Evolutionary conservation across 2,888 invertebrate species (phyloP), one percentile per base, ranked within the genome.

Genomic region (Dascillus cervinus): DNA sequence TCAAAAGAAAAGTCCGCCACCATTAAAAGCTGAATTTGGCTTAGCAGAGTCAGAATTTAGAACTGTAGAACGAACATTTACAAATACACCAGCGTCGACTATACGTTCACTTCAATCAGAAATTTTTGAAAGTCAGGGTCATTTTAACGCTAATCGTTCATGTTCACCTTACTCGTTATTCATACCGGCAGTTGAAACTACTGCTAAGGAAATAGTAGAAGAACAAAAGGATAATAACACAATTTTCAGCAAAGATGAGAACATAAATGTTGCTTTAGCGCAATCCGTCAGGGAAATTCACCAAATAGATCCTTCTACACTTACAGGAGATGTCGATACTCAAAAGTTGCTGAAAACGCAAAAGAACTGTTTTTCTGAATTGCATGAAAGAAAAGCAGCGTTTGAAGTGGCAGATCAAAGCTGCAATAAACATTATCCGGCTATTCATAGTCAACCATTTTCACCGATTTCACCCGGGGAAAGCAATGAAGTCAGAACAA

Each of bases 101-200:
- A 21, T 55, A 8, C 45, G 56, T 15, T 56, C 54, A 2, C 25
- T 64, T 4, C 62, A 62, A 39, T 59, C 60, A 2, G 59, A 62
- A 46, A 49, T 60, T 3, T 64, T 64, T 35, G 61, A 62, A 46
- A 60, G 61, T 33, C 55, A 61, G 35, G 64, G 64, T 1, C 64
- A 64, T 40, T 64, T 58, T 34, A 59, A 58, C 34, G 62, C 62
- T 1, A 50, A 52, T 19, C 43, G 59, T 28, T 51, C 58, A 0
- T 51, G 44, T 32, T 60, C 62, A 0, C 62, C 62, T 2, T 52
- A 49, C 36, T 43, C 52, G 1, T 49, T 62, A 15, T 63, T 49
- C 35, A 53, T 64, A 17, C 64, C 64, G 3, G 28, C 14, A 21
- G 4, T 8, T 17, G 8, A 4, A 17, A 3, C 25, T 35, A 27